phyloP scores from a whole-genome alignment of 2,888 invertebrate species.

The Agriotes lineatus region DNA sequence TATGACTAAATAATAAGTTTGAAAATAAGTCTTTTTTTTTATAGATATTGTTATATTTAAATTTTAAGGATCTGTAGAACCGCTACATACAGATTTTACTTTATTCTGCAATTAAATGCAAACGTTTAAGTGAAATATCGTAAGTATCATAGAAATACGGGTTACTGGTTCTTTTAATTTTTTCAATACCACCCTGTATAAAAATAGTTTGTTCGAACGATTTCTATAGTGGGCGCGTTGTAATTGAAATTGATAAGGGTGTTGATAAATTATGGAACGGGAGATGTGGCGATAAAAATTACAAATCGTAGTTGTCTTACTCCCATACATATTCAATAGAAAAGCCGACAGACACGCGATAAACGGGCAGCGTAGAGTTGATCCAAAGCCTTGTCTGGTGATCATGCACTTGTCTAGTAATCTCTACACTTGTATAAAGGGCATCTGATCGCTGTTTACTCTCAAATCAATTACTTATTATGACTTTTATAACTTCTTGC shows the following conservation, averaged over 20 bases:
- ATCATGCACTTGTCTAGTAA: slow-evolving; percentile 15
- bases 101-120: too few species aligned
- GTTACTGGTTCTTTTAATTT: too few species aligned
- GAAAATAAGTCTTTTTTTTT: too few species aligned
- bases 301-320: slow-evolving; percentile 28
- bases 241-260: slow-evolving; percentile 28
- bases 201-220: slow-evolving; percentile 11
- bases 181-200: too few species aligned
- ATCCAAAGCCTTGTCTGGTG: slow-evolving; percentile 22
- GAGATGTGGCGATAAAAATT: slow-evolving; percentile 31
- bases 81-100: too few species aligned
- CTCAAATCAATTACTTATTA: too few species aligned
- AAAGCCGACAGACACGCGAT: slow-evolving; percentile 27
- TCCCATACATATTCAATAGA: slow-evolving; percentile 26
- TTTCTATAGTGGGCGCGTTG: slow-evolving; percentile 26
- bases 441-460: slow-evolving; percentile 12
- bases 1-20: too few species aligned
- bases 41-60: too few species aligned
- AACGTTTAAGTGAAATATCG: too few species aligned
- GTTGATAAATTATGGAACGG: slow-evolving; percentile 25
- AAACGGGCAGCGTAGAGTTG: slow-evolving; percentile 10
- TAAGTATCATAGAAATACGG: too few species aligned
- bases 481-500: too few species aligned
- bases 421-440: slow-evolving; percentile 18
- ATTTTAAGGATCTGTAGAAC: too few species aligned